Percentiles rank a stretch among this genome's conserved stretches.
Evolutionary conservation across 2,888 invertebrate genomes (phyloP).

Genomic region (Halictus quadricinctus): DNA sequence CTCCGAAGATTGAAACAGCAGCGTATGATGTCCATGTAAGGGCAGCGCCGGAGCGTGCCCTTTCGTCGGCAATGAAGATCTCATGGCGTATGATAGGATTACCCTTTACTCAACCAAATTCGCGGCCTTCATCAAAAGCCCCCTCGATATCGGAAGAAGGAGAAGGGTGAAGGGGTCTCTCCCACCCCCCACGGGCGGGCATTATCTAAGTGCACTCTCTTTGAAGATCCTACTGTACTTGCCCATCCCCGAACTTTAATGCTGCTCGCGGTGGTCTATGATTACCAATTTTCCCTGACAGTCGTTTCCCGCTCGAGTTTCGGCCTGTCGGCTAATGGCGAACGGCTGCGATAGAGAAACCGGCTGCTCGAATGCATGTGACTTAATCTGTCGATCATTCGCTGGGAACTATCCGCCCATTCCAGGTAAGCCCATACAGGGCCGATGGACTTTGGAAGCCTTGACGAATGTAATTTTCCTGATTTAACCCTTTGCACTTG

Average conservation of each 20-base stretch:
- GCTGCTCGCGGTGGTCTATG: constrained; percentile 81
- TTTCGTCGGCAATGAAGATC: constrained; percentile 71
- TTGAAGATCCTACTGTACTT: constrained; percentile 79
- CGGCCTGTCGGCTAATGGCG: constrained; percentile 71
- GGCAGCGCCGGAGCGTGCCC: constrained; percentile 54
- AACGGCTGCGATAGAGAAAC: constrained; percentile 64
- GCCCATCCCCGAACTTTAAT: constrained; percentile 80
- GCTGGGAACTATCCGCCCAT: constrained; percentile 22
- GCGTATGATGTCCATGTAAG: constrained; percentile 41
- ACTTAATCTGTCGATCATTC: constrained; percentile 67
- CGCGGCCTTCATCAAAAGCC: constrained; percentile 82
- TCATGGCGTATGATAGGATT: constrained; percentile 82
- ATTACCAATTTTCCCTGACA: constrained; percentile 82
- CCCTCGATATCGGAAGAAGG: constrained; percentile 74
- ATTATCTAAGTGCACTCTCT: constrained; percentile 83
- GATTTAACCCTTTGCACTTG: neutral
- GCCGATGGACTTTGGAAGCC: constrained; percentile 13
- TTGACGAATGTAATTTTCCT: constrained; percentile 5
- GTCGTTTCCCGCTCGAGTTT: constrained; percentile 79
- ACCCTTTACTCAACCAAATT: constrained; percentile 82
- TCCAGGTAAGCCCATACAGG: neutral
- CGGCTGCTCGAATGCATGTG: constrained; percentile 51
- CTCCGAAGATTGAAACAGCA: constrained; percentile 40
- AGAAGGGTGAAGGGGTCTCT: constrained; percentile 51
- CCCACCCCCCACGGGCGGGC: constrained; percentile 73